A percentile compares a stretch with the other conserved stretches of the same genome.
phyloP scores from a whole-genome alignment of 2,797 vertebrate genomes.

The Schizopygopsis pylzovi region DNA sequence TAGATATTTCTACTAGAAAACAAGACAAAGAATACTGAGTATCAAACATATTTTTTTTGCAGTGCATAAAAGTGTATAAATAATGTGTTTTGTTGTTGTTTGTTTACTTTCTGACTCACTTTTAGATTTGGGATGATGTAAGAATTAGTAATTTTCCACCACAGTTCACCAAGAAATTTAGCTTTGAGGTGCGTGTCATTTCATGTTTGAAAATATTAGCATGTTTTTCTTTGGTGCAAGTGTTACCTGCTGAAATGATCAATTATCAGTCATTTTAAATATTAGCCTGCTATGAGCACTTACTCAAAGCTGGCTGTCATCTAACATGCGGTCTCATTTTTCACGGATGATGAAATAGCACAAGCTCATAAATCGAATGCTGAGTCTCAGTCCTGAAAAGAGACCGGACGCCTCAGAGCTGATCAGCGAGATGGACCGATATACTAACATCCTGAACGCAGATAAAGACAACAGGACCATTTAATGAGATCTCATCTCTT shows the following conservation, averaged over 20 bases:
- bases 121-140: constrained; percentile 68
- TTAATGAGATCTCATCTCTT: background rate
- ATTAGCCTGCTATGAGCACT: background rate
- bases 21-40: background rate
- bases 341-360: constrained; percentile 58
- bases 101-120: background rate
- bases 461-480: background rate
- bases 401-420: constrained; percentile 67
- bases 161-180: constrained; percentile 62
- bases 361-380: constrained; percentile 67
- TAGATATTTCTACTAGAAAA: background rate
- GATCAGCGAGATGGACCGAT: constrained; percentile 52
- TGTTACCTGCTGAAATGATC: background rate
- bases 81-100: background rate
- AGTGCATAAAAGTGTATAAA: no score
- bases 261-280: background rate
- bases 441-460: background rate
- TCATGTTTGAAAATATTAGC: background rate
- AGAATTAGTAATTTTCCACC: constrained; percentile 65
- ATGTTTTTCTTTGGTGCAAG: background rate
- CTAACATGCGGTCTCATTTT: background rate
- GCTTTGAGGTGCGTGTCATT: constrained; percentile 69
- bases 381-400: constrained; percentile 60
- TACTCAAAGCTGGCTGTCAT: background rate
- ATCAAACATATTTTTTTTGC: background rate